These are phyloP conservation scores for Cheilosia vernalis DNA, from an alignment of 2,888 invertebrate genomes.

Conservation along the genomic window DNA sequence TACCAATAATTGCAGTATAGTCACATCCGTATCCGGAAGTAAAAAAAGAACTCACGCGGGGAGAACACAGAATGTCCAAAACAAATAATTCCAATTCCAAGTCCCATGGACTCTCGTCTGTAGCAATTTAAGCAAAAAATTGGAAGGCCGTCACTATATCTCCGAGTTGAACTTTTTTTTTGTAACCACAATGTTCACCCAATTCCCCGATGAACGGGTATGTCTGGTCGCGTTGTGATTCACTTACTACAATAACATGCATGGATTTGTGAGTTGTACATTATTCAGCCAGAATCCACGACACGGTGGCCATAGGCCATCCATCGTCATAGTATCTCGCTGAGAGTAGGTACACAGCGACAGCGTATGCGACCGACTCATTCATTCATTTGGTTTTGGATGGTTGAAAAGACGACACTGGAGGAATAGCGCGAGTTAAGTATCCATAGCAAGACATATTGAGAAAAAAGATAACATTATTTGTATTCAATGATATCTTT, in stretches of 20 bases:
- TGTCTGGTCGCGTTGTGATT: constrained; percentile 51
- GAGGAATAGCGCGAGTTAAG: not conserved
- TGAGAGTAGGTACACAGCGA: not conserved
- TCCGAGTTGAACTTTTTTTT: not conserved
- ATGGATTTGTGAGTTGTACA: constrained; percentile 64
- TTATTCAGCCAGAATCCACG: constrained; percentile 36
- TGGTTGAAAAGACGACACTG: not conserved
- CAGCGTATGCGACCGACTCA: constrained; percentile 29
- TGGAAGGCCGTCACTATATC: constrained; percentile 13
- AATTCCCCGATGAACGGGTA: constrained; percentile 42
- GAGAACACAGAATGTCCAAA: not conserved
- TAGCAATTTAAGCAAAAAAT: constrained; percentile 50
- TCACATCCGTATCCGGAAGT: constrained; percentile 13
- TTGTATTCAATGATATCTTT: no score
- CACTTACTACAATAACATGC: constrained; percentile 44
- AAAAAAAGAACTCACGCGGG: constrained; percentile 12
- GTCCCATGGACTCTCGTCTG: constrained; percentile 26
- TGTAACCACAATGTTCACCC: constrained; percentile 26
- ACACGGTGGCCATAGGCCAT: constrained; percentile 1
- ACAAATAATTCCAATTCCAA: constrained; percentile 41
- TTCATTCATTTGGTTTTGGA: constrained; percentile 12
- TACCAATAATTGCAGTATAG: constrained; percentile 44
- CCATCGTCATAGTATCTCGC: constrained; percentile 10
- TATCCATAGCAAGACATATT: no score
- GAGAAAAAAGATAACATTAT: no score